Percentiles rank a stretch among this genome's conserved stretches.
Conservation (phyloP, 2,888 invertebrate species). For the Scelioninae gen. 2 region DNA sequence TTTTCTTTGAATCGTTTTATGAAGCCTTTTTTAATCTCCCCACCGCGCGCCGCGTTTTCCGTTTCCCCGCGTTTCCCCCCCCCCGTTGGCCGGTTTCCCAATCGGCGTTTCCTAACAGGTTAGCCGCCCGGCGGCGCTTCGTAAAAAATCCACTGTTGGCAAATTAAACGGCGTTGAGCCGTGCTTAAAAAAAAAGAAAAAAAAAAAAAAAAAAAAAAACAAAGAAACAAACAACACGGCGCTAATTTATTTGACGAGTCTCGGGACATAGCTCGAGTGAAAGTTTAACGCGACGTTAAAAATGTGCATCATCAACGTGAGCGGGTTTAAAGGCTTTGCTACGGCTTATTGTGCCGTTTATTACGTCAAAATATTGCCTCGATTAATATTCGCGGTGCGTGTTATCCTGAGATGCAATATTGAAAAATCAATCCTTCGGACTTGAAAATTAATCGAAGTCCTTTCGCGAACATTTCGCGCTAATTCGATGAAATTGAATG, state of each 20-base stretch:
- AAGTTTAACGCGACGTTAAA: slow-evolving; percentile 44
- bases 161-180: slow-evolving; percentile 6
- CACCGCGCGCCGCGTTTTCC: slow-evolving; percentile 10
- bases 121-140: background rate
- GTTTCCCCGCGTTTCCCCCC: slow-evolving; percentile 7
- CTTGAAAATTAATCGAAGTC: background rate
- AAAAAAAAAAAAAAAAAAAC: no score
- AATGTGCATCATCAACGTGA: slow-evolving; percentile 25
- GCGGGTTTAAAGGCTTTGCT: slow-evolving; percentile 12
- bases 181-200: slow-evolving; percentile 10
- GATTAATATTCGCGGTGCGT: slow-evolving; percentile 17
- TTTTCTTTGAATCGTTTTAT: slow-evolving; percentile 9
- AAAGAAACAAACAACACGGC: no score
- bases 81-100: slow-evolving; percentile 9
- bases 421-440: background rate
- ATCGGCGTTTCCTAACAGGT: slow-evolving; percentile 13
- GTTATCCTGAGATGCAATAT: background rate
- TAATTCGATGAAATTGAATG: background rate
- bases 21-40: slow-evolving; percentile 12
- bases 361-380: slow-evolving; percentile 20
- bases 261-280: slow-evolving; percentile 22
- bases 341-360: slow-evolving; percentile 7
- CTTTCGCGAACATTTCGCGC: no score
- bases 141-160: slow-evolving; percentile 11
- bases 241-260: slow-evolving; percentile 17